Evolutionary conservation across 2,113 vertebrate species (phyloP).

Genomic region (Tinamus guttatus): DNA sequence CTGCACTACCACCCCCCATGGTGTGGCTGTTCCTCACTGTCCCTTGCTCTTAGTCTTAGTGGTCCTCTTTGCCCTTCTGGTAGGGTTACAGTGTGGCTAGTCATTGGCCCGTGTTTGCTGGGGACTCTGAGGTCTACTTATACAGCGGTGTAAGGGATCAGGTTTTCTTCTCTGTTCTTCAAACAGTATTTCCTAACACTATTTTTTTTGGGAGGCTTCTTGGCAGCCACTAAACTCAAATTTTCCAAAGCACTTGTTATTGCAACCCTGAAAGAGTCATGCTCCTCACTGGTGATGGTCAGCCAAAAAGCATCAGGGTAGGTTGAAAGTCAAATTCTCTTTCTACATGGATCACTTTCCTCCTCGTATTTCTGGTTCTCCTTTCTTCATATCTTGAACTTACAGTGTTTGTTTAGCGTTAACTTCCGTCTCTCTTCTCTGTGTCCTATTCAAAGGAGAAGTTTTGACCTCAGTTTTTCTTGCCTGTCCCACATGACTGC

Average conservation of each 20-base stretch:
- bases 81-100: background rate
- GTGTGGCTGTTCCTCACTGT: background rate
- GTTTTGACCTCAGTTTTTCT: background rate
- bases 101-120: background rate
- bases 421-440: background rate
- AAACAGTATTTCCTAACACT: background rate
- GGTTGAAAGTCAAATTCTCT: background rate
- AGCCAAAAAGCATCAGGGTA: accelerated
- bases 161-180: background rate
- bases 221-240: background rate
- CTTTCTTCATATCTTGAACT: background rate
- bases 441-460: background rate
- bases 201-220: background rate
- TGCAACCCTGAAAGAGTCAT: background rate
- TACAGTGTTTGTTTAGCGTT: background rate
- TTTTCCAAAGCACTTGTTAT: background rate
- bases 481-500: background rate
- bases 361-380: background rate
- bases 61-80: background rate
- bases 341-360: background rate
- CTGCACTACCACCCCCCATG: background rate
- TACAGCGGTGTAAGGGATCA: accelerated
- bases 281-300: background rate
- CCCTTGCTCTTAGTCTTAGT: background rate
- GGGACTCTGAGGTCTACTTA: background rate